Base-by-base conservation (phyloP, 2,797 vertebrate genomes). In the Chelidonichthys spinosus region DNA sequence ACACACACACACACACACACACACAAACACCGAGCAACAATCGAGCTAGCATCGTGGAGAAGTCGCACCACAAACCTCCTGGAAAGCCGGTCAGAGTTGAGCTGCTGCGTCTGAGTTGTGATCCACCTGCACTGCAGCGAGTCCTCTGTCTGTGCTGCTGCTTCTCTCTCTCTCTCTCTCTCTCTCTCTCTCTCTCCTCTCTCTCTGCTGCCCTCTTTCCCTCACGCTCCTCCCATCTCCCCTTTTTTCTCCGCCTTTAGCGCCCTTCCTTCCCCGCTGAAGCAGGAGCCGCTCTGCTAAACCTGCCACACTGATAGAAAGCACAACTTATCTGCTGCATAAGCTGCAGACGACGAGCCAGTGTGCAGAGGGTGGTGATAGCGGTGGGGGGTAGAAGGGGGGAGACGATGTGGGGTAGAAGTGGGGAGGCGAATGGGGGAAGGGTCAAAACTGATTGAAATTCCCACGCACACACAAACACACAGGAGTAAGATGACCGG, bases 51-150 rank as follows among this genome's bases (percentile, higher is more conserved):
- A 39, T 36, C 40, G 39, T n/a, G 9, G 6, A 74, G 39, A 72
- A 77, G 64, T 36, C 14, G 66, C 63, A 37, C 42, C 7, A 90
- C 92, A 40, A 85, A 94, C 92, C 92, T 92, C 84, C 72, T 47
- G 46, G 14, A 73, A 42, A 63, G 75, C 47, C 63, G 18, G 37
- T 56, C 1, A 9, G 39, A 73, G 74, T 56, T 32, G 2, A n/a
- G 18, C 54, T 33, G 43, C 47, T 81, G 70, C 74, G 69, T 78
- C 46, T 9, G 67, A 84, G 74, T 67, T 67, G 77, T 10, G 87
- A 89, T 92, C 88, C 91, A 92, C 91, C 90, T 92, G 90, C 91
- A 89, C 82, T 90, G 89, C 89, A 91, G 88, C 46, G 76, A 87
- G 64, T 82, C 74, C 78, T 76, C 79, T 54, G 72, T 55, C 66